Conservation (phyloP, 2,113 vertebrate species). For the Gallinago jamesoni region DNA sequence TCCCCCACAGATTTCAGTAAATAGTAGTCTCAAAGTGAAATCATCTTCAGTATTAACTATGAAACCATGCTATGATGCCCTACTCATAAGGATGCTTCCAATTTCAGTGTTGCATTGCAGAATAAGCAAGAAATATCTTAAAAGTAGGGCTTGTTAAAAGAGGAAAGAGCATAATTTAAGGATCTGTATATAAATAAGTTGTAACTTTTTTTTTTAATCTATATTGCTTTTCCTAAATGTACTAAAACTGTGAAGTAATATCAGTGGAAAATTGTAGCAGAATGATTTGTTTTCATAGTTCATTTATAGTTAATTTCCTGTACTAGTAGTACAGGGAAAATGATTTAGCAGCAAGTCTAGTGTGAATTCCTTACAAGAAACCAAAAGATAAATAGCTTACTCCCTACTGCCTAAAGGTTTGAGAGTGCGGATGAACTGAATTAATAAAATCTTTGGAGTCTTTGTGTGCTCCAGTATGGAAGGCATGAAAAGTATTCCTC, state of each 20-base stretch:
- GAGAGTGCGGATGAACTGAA: constrained; percentile 7
- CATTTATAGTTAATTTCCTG: constrained; percentile 77
- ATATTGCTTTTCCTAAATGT: constrained; percentile 61
- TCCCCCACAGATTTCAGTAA: not conserved
- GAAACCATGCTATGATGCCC: not conserved
- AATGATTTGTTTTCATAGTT: constrained; percentile 74
- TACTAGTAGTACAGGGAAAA: constrained; percentile 68
- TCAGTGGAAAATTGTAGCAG: constrained; percentile 67
- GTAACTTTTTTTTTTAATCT: constrained; percentile 48
- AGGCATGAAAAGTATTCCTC: constrained; percentile 40
- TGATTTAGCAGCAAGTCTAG: constrained; percentile 62
- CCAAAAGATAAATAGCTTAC: constrained; percentile 64
- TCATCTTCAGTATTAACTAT: not conserved
- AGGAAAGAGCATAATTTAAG: constrained; percentile 38
- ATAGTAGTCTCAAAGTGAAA: not conserved
- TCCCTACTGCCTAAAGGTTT: constrained; percentile 62
- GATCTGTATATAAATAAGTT: constrained; percentile 42
- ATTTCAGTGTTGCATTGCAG: not conserved
- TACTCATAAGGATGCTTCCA: not conserved
- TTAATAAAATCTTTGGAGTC: constrained; percentile 61
- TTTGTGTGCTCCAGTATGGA: constrained; percentile 29
- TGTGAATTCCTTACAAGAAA: constrained; percentile 72
- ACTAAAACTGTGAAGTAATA: constrained; percentile 67
- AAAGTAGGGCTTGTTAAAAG: constrained; percentile 12
- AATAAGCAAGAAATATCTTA: constrained; percentile 28